Conservation (phyloP, 37 sponge, comb jelly and placozoan genomes). For the Sycon ciliatum region DNA sequence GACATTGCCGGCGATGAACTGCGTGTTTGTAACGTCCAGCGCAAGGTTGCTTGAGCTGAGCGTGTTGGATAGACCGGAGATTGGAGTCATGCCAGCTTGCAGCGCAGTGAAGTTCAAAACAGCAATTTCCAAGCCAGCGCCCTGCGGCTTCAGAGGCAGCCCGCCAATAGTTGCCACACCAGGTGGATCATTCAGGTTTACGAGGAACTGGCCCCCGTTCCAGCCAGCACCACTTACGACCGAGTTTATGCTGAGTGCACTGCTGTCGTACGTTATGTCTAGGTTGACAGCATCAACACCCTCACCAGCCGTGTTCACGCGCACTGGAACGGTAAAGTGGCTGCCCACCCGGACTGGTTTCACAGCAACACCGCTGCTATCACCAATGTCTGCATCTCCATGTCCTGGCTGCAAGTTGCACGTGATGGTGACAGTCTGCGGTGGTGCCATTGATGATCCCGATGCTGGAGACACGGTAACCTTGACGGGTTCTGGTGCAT, state of each 20-base stretch:
- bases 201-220: slow-evolving; percentile 3
- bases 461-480: not conserved
- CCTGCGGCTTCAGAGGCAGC: slow-evolving; percentile 23
- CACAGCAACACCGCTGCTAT: slow-evolving; percentile 37
- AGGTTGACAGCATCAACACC: slow-evolving; percentile 41
- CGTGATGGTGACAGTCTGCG: not conserved
- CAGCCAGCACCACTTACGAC: slow-evolving; percentile 29
- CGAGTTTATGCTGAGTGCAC: slow-evolving; percentile 12
- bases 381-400: slow-evolving; percentile 66
- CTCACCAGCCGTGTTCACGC: slow-evolving; percentile 46
- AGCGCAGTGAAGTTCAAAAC: slow-evolving; percentile 25
- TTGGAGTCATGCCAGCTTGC: slow-evolving; percentile 17
- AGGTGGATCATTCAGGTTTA: slow-evolving; percentile 13
- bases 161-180: slow-evolving; percentile 40
- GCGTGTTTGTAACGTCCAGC: too few relatives aligned
- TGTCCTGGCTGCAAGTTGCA: slow-evolving; percentile 57
- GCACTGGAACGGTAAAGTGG: slow-evolving; percentile 35
- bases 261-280: slow-evolving; percentile 41
- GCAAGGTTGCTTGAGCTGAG: too few relatives aligned
- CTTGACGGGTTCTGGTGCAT: too few relatives aligned
- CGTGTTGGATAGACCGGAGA: too few relatives aligned
- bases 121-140: slow-evolving; percentile 27
- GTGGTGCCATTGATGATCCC: not conserved
- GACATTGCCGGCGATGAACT: slow-evolving; percentile 47
- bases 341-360: slow-evolving; percentile 10